Conservation (phyloP, 2,888 invertebrate species). For the Lapara coniferarum region DNA sequence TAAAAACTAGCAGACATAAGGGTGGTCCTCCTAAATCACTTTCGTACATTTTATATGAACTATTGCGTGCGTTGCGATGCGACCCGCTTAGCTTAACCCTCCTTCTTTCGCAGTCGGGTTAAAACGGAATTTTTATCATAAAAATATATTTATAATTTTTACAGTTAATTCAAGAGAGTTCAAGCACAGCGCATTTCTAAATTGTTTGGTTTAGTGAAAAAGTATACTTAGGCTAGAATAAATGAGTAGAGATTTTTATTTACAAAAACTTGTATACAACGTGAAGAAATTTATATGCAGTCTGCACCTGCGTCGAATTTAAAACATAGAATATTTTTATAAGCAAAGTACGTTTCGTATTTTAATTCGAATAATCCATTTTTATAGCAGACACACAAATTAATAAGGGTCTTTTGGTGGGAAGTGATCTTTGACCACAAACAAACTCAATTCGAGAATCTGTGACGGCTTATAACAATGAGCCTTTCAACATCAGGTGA, state of each 20-base stretch:
- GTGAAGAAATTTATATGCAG: conserved; percentile 15
- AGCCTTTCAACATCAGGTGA: background rate
- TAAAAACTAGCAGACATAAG: too few relatives aligned
- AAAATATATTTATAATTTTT: too few relatives aligned
- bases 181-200: conserved; percentile 1
- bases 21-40: too few relatives aligned
- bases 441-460: too few relatives aligned
- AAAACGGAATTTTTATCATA: too few relatives aligned
- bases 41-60: too few relatives aligned
- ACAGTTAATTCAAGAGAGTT: background rate
- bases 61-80: too few relatives aligned
- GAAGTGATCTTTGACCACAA: too few relatives aligned
- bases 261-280: conserved; percentile 17
- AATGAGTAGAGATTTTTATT: background rate
- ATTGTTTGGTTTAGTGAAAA: background rate
- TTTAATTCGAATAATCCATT: background rate
- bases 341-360: background rate
- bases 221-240: conserved; percentile 7
- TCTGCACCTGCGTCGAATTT: conserved; percentile 17
- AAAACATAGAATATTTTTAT: conserved; percentile 18
- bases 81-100: too few relatives aligned
- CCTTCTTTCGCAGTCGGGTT: too few relatives aligned
- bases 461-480: background rate
- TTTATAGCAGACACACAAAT: too few relatives aligned
- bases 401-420: too few relatives aligned